Conservation (phyloP, 2,797 vertebrate genomes). For the Sitta carolinensis region DNA sequence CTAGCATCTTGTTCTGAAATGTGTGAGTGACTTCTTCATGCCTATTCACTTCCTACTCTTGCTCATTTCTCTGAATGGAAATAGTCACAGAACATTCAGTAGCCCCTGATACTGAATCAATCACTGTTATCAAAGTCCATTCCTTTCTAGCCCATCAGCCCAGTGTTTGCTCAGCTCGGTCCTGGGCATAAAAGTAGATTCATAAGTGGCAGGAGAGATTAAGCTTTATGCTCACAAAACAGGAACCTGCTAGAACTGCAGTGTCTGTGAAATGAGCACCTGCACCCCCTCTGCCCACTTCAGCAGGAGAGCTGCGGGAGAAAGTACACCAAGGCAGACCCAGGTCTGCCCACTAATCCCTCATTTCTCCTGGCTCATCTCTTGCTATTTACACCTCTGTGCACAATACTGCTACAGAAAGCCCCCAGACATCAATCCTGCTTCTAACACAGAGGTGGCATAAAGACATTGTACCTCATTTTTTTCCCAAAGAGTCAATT, state of each 20-base stretch:
- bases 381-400: neutral
- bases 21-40: neutral
- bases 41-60: neutral
- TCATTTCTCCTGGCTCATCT: neutral
- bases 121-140: neutral
- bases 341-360: neutral
- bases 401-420: neutral
- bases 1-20: neutral
- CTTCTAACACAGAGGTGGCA: neutral
- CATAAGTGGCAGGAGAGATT: neutral
- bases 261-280: neutral
- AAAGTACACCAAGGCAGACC: accelerated
- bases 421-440: neutral
- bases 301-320: neutral
- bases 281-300: neutral
- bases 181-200: accelerated
- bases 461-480: conserved; percentile 83
- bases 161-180: neutral
- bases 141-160: neutral
- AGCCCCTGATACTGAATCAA: neutral
- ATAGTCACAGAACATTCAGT: neutral
- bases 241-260: neutral
- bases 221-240: neutral
- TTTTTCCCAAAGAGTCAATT: conserved; percentile 96
- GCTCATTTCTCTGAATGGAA: neutral